These are phyloP conservation scores for Acanthosepion pharaonis DNA, from an alignment of 2,888 invertebrate species.

Conservation along the genomic window DNA sequence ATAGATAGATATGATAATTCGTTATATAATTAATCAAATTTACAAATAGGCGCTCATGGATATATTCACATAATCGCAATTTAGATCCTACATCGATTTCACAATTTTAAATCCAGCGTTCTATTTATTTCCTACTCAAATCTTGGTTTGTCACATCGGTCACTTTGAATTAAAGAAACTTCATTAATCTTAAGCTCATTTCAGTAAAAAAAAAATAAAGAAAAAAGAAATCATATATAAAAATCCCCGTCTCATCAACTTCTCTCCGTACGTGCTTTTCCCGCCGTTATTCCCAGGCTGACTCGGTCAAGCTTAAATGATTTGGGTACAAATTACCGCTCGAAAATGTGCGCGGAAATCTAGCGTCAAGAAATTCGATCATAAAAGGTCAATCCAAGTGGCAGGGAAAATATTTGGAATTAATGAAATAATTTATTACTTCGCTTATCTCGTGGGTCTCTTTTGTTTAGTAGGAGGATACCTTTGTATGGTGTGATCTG, in stretches of 20 bases:
- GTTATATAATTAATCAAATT: too few species aligned
- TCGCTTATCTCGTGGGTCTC: neutral
- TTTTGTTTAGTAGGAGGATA: neutral
- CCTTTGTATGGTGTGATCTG: neutral
- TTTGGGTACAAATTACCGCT: neutral
- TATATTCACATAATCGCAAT: too few species aligned
- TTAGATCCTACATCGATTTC: too few species aligned
- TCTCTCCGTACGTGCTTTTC: neutral
- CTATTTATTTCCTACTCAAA: too few species aligned
- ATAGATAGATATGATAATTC: too few species aligned
- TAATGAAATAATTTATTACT: conserved; percentile 23
- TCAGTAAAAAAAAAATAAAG: neutral
- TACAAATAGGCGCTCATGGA: too few species aligned
- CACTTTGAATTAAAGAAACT: neutral
- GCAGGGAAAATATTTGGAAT: neutral
- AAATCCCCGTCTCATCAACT: neutral
- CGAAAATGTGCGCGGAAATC: neutral
- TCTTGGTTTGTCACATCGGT: neutral
- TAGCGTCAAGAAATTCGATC: neutral
- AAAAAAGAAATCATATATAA: too few species aligned
- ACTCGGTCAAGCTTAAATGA: neutral
- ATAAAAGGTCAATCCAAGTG: neutral
- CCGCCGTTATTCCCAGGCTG: neutral
- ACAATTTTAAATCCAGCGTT: too few species aligned
- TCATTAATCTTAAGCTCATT: neutral